phyloP scores from a whole-genome alignment of 92 coral and sea anemone genomes.

The Epizoanthus stellaris region DNA sequence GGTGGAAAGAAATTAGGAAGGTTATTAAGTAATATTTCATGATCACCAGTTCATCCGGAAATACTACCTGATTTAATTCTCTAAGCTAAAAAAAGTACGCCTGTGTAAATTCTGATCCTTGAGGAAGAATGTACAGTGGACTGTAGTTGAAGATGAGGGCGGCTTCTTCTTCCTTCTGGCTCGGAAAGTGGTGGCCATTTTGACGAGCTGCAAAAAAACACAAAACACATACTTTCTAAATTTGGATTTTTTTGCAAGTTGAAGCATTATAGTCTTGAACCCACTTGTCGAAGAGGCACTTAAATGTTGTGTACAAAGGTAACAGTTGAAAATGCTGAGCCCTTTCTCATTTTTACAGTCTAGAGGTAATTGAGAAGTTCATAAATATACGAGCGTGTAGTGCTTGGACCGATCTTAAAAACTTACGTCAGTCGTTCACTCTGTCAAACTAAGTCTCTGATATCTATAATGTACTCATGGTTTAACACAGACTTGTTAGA shows the following conservation, averaged over 20 bases:
- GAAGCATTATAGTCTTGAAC: too few species aligned
- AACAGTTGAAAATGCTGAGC: too few species aligned
- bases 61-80: background rate
- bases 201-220: slow-evolving; percentile 65
- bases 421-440: too few species aligned
- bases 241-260: too few species aligned
- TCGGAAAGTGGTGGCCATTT: slow-evolving; percentile 77
- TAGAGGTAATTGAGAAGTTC: too few species aligned
- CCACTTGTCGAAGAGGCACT: too few species aligned
- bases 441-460: too few species aligned
- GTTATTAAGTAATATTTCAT: background rate
- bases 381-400: too few species aligned
- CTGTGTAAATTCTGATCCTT: slow-evolving; percentile 69
- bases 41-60: background rate
- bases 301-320: too few species aligned
- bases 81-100: slow-evolving; percentile 63
- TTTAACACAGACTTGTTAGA: background rate
- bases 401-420: too few species aligned
- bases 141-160: slow-evolving; percentile 83
- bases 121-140: slow-evolving; percentile 74
- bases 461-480: too few species aligned
- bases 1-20: background rate
- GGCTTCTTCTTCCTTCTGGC: slow-evolving; percentile 66
- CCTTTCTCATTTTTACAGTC: too few species aligned
- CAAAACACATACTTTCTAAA: background rate